phyloP scores from a whole-genome alignment of 2,113 vertebrate genomes.

The Elgaria multicarinata region DNA sequence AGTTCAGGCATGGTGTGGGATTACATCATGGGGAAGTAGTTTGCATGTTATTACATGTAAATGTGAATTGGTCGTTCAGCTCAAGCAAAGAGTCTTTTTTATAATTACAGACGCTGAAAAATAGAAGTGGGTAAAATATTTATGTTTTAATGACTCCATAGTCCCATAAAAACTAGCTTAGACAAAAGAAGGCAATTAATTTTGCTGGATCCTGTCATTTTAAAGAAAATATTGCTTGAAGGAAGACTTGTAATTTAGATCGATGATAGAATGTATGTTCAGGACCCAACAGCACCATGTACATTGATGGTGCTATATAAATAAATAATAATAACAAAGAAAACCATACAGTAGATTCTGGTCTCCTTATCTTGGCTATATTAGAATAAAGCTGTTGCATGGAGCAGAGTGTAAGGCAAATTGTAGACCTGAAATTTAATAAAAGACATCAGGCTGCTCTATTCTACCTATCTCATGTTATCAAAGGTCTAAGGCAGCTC shows the following conservation, averaged over 20 bases:
- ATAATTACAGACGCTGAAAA: background rate
- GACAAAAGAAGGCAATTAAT: constrained; percentile 2
- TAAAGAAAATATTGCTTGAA: background rate
- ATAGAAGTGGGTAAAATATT: background rate
- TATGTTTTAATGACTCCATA: background rate
- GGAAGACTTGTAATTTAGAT: background rate
- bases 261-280: background rate
- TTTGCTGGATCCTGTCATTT: fast-evolving
- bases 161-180: background rate
- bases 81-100: background rate
- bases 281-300: background rate
- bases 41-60: background rate
- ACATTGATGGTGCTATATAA: no score
- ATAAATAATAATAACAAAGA: no score
- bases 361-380: background rate
- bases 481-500: background rate
- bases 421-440: background rate
- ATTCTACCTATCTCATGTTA: background rate
- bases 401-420: constrained; percentile 8
- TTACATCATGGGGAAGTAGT: background rate
- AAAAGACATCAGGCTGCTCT: background rate
- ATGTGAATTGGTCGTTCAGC: background rate
- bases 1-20: background rate
- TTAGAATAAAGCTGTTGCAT: background rate
- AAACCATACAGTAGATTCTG: background rate